Evolutionary conservation across 2,797 vertebrate genomes (phyloP), one percentile per base, ranked within the genome.

Genomic region (Thamnophis elegans): DNA sequence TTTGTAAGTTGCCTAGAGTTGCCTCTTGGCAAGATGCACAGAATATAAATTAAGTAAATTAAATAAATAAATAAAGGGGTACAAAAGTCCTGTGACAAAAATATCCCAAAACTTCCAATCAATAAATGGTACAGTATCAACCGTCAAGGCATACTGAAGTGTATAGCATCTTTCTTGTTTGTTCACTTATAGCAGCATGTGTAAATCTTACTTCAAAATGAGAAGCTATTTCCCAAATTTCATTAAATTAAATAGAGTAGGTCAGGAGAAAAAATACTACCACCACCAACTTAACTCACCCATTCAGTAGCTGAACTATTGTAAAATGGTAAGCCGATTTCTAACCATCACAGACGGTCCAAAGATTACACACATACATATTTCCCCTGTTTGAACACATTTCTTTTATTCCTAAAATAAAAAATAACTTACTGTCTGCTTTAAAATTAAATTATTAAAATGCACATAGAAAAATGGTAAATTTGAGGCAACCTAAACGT

Each of bases 91-190:
- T 94, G 97, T 97, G 97, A 98, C 97, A 97, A 97, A 96, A 97
- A 97, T 97, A 97, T 96, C 97, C 92, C 95, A 97, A 97, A 97
- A 98, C 97, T 97, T 98, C 98, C 98, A 99, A 99, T 99, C 98
- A 98, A 96, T 97, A 98, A 97, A 97, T 98, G 73, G 98, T 98
- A 98, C 97, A 98, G 97, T 97, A 97, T 97, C 97, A 97, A 98
- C 97, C 98, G 98, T 98, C 97, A 97, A 97, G 97, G 97, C 97
- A 97, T 97, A 98, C 95, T 95, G 97, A 97, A 96, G 95, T 96
- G 97, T 95, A 96, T 96, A 96, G 95, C 97, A 96, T 60, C 25
- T 54, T 42, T 97, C 98, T 20, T 78, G 36, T 78, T 25, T 42
- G 73, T 25, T 78, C 42, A 82, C 73, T 47, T 47, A 47, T 47